These are phyloP conservation scores for Penaeus monodon DNA, from an alignment of 2,888 invertebrate genomes.

Conservation along the genomic window DNA sequence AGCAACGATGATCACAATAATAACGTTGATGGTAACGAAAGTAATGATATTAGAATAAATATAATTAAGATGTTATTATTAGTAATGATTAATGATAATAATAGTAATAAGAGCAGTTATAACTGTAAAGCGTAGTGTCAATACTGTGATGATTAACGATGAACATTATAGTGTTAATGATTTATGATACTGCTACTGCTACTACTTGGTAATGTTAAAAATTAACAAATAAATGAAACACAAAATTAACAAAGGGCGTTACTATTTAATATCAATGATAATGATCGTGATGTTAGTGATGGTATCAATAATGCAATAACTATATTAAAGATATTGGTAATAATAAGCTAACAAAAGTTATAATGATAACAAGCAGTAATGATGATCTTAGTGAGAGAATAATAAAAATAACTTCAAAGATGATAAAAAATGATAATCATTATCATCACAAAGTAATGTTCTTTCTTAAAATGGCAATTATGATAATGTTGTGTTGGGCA, in stretches of 20 bases:
- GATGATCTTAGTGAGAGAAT: neutral
- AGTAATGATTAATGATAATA: neutral
- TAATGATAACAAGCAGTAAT: neutral
- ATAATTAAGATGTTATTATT: neutral
- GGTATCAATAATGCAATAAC: neutral
- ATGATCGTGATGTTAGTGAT: neutral
- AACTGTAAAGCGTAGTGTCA: neutral
- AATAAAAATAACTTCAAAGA: neutral
- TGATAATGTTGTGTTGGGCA: too few species aligned
- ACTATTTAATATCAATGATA: neutral
- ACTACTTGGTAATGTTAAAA: neutral
- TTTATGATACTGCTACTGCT: neutral
- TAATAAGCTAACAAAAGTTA: neutral
- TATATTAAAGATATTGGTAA: neutral
- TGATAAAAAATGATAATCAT: neutral
- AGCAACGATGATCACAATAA: neutral
- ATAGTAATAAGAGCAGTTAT: neutral
- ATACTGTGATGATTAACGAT: neutral
- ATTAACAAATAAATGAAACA: too few species aligned
- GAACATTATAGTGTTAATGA: neutral
- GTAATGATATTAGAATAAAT: neutral
- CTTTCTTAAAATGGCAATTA: too few species aligned
- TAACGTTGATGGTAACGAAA: neutral
- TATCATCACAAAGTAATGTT: too few species aligned
- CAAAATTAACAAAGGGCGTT: neutral